Percentiles rank a stretch among this genome's conserved stretches.
phyloP scores from a whole-genome alignment of 2,113 vertebrate genomes.

The Anser brachyrhynchus region DNA sequence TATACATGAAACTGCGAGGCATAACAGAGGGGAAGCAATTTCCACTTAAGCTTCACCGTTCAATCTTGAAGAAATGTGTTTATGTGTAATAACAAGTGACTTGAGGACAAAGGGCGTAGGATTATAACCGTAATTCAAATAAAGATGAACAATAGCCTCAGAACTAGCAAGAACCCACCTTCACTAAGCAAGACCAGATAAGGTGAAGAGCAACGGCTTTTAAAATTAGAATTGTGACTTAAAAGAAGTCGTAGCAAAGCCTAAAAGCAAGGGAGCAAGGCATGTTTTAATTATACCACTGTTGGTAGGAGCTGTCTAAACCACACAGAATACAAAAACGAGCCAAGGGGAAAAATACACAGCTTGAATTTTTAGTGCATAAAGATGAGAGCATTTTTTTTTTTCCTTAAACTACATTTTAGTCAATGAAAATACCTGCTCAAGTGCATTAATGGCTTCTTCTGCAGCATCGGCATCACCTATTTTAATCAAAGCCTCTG shows the following conservation, averaged over 20 bases:
- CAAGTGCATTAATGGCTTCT: constrained; percentile 82
- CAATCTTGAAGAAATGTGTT: not conserved
- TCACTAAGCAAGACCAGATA: not conserved
- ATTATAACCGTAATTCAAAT: not conserved
- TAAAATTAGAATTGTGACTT: not conserved
- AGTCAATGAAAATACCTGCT: constrained; percentile 79
- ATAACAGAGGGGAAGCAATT: not conserved
- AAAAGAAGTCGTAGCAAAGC: not conserved
- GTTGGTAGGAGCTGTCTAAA: not conserved
- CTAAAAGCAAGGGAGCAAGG: not conserved
- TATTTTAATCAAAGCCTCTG: constrained; percentile 82
- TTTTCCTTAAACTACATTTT: not conserved
- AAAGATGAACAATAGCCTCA: not conserved
- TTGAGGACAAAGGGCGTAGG: not conserved
- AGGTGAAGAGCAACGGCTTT: not conserved
- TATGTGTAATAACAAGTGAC: not conserved
- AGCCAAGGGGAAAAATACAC: not conserved
- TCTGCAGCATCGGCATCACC: constrained; percentile 77
- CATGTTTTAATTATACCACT: not conserved
- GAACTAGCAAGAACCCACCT: not conserved
- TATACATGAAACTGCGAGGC: not conserved
- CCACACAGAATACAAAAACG: not conserved
- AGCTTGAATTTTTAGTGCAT: not conserved
- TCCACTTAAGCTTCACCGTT: not conserved
- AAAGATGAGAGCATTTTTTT: not conserved